Percentiles rank a stretch among this genome's conserved stretches.
These are phyloP conservation scores for Sphaeridia pumilis DNA, from an alignment of 2,888 invertebrate species.

Conservation along the genomic window DNA sequence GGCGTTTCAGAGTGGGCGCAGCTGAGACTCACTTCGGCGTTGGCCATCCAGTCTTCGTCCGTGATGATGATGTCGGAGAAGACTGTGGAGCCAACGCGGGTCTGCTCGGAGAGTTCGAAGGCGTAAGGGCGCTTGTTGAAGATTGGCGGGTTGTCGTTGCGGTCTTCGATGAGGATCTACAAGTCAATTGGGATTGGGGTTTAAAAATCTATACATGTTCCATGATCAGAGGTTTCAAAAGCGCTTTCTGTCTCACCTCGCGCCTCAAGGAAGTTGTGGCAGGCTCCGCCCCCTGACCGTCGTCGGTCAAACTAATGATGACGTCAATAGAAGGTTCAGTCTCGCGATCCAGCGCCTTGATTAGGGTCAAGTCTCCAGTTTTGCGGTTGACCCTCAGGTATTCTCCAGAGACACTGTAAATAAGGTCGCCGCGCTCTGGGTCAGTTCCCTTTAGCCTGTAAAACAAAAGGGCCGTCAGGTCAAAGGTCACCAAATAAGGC, in stretches of 20 bases:
- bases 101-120: slow-evolving; percentile 56
- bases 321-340: slow-evolving; percentile 57
- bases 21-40: slow-evolving; percentile 54
- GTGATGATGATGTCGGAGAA: slow-evolving; percentile 54
- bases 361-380: slow-evolving; percentile 61
- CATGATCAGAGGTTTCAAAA: too few species aligned
- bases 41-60: slow-evolving; percentile 60
- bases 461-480: too few species aligned
- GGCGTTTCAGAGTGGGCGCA: slow-evolving; percentile 51
- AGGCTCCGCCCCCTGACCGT: slow-evolving; percentile 51
- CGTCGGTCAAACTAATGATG: slow-evolving; percentile 60
- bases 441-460: slow-evolving; percentile 48
- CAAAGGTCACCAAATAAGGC: too few species aligned
- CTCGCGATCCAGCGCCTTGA: slow-evolving; percentile 60
- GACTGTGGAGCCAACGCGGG: slow-evolving; percentile 52
- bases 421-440: slow-evolving; percentile 59
- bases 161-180: slow-evolving; percentile 12
- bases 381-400: slow-evolving; percentile 64
- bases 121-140: slow-evolving; percentile 63
- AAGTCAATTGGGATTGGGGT: slow-evolving; percentile 10
- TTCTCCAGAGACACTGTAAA: slow-evolving; percentile 70
- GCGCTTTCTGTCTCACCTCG: slow-evolving; percentile 52
- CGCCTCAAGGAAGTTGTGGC: slow-evolving; percentile 65
- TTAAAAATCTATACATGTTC: too few species aligned
- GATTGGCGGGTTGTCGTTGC: slow-evolving; percentile 62